These are phyloP conservation scores for Drosophila obscura DNA, from an alignment of 1,140 invertebrate species.

Conservation along the genomic window DNA sequence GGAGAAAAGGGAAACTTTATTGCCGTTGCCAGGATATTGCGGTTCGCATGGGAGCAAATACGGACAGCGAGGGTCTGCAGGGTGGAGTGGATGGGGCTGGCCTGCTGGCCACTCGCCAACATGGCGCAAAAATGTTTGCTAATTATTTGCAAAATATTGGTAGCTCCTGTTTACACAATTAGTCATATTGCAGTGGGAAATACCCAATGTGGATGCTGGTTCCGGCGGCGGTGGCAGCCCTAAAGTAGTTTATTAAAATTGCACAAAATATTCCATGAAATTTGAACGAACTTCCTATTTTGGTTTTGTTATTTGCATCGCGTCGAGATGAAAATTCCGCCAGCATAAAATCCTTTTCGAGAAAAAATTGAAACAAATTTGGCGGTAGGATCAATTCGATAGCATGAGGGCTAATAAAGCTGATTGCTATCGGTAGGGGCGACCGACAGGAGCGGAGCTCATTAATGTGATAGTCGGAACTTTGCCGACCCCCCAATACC, in stretches of 20 bases:
- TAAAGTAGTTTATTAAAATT: conserved; percentile 72
- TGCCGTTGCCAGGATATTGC: conserved; percentile 61
- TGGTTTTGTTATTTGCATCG: not conserved
- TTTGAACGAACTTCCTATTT: conserved; percentile 35
- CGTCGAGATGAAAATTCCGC: not conserved
- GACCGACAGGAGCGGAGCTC: too few relatives aligned
- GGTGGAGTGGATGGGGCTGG: not conserved
- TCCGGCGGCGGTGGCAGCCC: not conserved
- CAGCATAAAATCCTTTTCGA: not conserved
- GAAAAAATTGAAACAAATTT: conserved; percentile 1
- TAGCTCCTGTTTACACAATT: conserved; percentile 63
- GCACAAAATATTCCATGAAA: conserved; percentile 35
- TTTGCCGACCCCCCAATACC: too few relatives aligned
- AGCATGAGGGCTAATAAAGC: not conserved
- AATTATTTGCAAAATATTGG: conserved; percentile 80
- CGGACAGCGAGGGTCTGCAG: too few relatives aligned
- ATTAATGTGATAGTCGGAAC: not conserved
- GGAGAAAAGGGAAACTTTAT: conserved; percentile 16
- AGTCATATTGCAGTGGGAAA: conserved; percentile 32
- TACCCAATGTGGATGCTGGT: not conserved
- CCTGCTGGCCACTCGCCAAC: conserved; percentile 24
- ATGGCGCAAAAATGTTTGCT: conserved; percentile 60
- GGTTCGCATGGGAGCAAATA: conserved; percentile 17
- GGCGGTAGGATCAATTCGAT: not conserved
- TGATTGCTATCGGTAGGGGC: too few relatives aligned